Evolutionary conservation across 2,113 vertebrate genomes (phyloP), one percentile per base, ranked within the genome.

Genomic region (Pseudorasbora parva): DNA sequence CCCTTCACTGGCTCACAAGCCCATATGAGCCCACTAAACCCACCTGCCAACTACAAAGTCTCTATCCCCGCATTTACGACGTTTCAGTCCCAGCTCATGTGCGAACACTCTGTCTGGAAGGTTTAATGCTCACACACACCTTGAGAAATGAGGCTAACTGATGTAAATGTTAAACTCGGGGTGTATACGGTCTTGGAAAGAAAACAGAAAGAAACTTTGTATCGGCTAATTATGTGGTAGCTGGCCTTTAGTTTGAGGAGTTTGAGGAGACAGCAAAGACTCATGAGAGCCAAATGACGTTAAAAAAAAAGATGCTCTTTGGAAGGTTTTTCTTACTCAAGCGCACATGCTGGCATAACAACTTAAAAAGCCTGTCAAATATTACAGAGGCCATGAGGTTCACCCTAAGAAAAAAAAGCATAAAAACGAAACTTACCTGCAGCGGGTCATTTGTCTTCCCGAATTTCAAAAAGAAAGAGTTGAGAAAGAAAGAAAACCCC

Each of bases 401-500:
- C 33, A 85, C 9, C 56, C 54, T 25, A 33, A 81, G 9, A 72
- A 87, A 87, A n/a, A 83, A 78, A 81, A 87, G 8, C 56, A 49
- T 37, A 82, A 84, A 51, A 83, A 82, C 27, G 81, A 49, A 43
- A 90, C 91, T 90, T 90, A 93, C 90, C 91, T 92, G 83, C 47
- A 88, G 86, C 2, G n/a, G 21, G 37, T 85, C 21, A 86, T 87
- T 87, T 83, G 75, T 88, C 75, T 57, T 88, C 75, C 60, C 49
- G 43, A 86, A 83, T 76, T 87, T 21, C 56, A 77, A 83, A 49
- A 30, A 21, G 75, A 60, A 47, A 12, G 21, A 69, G 19, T 2
- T 71, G 41, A 43, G 56, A 75, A 68, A 80, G 66, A 86, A 72
- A 78, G 71, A 87, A 83, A 80, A 87, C 57, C 1, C 77, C 75